Evolutionary conservation across 2,888 invertebrate species (phyloP), one percentile per base, ranked within the genome.

Genomic region (Lithophane leautieri): DNA sequence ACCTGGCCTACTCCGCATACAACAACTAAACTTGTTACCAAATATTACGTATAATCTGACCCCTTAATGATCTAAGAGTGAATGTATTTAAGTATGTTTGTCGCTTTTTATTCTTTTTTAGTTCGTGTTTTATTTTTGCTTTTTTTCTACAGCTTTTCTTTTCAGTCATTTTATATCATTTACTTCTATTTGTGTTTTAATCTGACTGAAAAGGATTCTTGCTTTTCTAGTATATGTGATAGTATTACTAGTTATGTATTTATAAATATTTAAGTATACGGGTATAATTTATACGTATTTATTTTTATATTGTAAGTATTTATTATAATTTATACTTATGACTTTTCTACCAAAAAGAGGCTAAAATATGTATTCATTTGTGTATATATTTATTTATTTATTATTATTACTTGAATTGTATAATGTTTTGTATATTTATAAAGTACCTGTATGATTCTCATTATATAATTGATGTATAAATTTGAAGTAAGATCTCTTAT

Each of bases 1-100:
- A 91, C 83, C 71, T 96, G 76, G 96, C 96, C 1, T 96, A 96
- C 80, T 94, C 96, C 1, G 95, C 93, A 14, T 95, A 96, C 88
- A 90, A 86, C 47, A 93, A 93, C 75, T 94, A 91, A 91, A 84
- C 81, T 83, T 78, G 19, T 75, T 78, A 91, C 91, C 91, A 92
- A 92, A 91, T 88, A 89, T 86, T 88, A 69, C 34, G n/a, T 63
- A 44, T 66, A 62, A 75, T 71, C 73, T 68, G 68, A 80, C 34
- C 76, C 84, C 80, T 72, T 67, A 71, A 76, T 22, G 25, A 70
- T 56, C 61, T 70, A 81, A 89, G 87, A 89, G 84, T 90, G 92
- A 90, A 90, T 91, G 92, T 92, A 91, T 92, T 92, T 89, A 89
- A 89, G 89, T 73, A 75, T 90, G 91, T 86, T 82, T 86, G 56